These are phyloP conservation scores for Oncopeltus fasciatus DNA, from an alignment of 1,140 invertebrate genomes.

Conservation along the genomic window DNA sequence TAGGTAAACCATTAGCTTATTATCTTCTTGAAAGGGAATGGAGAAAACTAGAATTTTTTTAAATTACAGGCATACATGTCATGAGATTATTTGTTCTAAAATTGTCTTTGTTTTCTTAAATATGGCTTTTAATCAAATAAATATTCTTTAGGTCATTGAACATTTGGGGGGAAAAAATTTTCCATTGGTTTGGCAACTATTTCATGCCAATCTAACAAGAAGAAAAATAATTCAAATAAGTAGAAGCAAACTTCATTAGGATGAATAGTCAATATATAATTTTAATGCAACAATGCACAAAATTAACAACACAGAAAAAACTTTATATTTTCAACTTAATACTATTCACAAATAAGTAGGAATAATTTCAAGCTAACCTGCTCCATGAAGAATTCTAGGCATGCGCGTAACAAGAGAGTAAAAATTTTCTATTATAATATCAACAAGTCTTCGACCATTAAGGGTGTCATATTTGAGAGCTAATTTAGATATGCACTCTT, in stretches of 20 bases:
- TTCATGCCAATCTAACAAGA: neutral
- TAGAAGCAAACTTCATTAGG: too few relatives aligned
- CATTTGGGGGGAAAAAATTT: too few relatives aligned
- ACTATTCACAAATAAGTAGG: neutral
- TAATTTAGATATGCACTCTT: neutral
- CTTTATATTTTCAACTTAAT: neutral
- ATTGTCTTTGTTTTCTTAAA: too few relatives aligned
- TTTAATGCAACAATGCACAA: neutral
- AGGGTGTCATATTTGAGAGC: neutral
- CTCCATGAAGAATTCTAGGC: conserved; percentile 20
- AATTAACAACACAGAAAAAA: neutral
- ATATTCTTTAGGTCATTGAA: too few relatives aligned
- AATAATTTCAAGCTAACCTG: conserved; percentile 6
- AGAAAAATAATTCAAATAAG: neutral
- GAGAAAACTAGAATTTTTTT: too few relatives aligned
- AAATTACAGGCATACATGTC: too few relatives aligned
- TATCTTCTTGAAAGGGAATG: too few relatives aligned
- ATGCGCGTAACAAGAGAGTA: conserved; percentile 19
- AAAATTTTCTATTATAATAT: conserved; percentile 22
- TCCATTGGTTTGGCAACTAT: too few relatives aligned
- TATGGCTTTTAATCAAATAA: too few relatives aligned
- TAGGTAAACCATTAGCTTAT: too few relatives aligned
- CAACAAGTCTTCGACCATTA: conserved; percentile 15
- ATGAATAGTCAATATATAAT: neutral
- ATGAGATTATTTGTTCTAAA: too few relatives aligned